Base-by-base conservation (phyloP, 2,888 invertebrate genomes). In the Allygus modestus region DNA sequence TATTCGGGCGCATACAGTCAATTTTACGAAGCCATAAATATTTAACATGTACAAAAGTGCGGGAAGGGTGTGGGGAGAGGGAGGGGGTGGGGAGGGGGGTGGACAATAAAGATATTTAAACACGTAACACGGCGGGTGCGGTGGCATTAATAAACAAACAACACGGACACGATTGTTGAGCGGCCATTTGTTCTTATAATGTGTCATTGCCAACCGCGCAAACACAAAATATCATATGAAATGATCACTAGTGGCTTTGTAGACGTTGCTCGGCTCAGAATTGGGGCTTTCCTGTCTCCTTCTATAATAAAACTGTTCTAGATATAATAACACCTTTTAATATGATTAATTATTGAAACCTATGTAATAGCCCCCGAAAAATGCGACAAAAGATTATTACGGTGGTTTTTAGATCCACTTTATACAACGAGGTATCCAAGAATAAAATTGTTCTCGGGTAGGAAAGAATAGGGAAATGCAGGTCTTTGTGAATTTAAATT, bases 71-170 rank as follows among this genome's bases (percentile, higher is more conserved):
- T 7, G n/a, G n/a, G 33, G 33, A 17, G 69, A 2, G n/a, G 69
- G 51, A 17, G 15, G 51, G 51, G 51, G 69, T n/a, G n/a, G n/a
- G n/a, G n/a, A n/a, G n/a, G 33, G 33, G 69, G 33, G 69, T 28
- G n/a, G 69, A 73, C 73, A 73, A 73, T 73, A 73, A 73, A 73
- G 73, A 73, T 73, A 73, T 73, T 73, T 73, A 73, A 73, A 73
- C 43, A 73, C 43, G 43, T n/a, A 41, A 73, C 73, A 41, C 43
- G 37, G 73, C 37, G 28, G 23, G 7, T 41, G 26, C 43, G 41
- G 15, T 31, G n/a, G 43, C 73, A 73, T 73, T 73, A 73, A 73
- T 73, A 73, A 17, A 73, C 73, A 41, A 73, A 73, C 69, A 69
- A 69, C 37, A 73, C 73, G 20, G 37, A 73, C 73, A 73, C 41